These are phyloP conservation scores for Proteles cristata DNA, from an alignment of 2,113 vertebrate species.

Conservation along the genomic window DNA sequence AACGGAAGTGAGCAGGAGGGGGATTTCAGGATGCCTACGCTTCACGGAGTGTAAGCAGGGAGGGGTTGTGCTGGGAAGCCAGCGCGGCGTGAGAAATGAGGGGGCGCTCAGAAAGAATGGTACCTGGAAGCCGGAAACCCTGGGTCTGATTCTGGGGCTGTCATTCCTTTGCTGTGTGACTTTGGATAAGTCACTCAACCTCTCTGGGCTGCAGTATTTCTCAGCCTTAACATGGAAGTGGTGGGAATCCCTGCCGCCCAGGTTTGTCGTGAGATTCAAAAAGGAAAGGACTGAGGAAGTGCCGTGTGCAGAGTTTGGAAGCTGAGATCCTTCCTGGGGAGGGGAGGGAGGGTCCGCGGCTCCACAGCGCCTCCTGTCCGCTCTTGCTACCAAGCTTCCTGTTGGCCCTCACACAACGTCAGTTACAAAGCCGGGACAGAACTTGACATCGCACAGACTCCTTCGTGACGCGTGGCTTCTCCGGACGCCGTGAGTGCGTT, in stretches of 20 bases:
- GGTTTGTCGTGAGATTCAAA: neutral
- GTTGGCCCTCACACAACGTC: neutral
- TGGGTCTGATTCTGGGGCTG: neutral
- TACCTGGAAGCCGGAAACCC: neutral
- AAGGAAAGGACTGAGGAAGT: accelerated
- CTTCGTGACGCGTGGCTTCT: neutral
- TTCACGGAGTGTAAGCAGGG: neutral
- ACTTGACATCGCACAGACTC: neutral
- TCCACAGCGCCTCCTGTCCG: neutral
- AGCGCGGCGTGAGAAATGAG: neutral
- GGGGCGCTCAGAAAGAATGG: neutral
- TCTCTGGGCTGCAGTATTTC: neutral
- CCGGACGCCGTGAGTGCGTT: neutral
- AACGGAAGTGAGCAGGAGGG: neutral
- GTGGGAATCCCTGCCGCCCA: neutral
- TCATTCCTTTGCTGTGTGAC: neutral
- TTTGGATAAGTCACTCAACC: neutral
- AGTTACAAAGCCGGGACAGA: neutral
- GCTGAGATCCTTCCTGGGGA: neutral
- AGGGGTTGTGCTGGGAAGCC: too few species aligned
- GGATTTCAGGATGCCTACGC: neutral
- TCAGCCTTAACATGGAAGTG: neutral
- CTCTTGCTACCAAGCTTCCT: neutral
- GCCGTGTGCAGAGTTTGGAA: neutral
- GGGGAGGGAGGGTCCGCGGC: neutral